These are phyloP conservation scores for Lycia hirtaria DNA, from an alignment of 2,888 invertebrate genomes.

Conservation along the genomic window DNA sequence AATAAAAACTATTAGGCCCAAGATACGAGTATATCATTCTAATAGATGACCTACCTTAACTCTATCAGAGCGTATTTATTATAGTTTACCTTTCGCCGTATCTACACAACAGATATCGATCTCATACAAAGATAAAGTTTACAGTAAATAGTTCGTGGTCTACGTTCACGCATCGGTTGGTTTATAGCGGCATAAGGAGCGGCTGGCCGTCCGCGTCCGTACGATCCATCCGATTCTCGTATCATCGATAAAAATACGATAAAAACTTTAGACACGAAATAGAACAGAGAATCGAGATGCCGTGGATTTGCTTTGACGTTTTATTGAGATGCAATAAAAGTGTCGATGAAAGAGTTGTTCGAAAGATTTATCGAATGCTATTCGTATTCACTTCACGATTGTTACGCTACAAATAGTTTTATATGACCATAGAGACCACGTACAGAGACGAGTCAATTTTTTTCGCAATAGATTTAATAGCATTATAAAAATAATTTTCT, in stretches of 20 bases:
- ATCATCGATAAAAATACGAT: constrained; percentile 48
- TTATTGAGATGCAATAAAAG: constrained; percentile 34
- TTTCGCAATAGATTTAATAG: constrained; percentile 9
- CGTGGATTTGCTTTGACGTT: constrained; percentile 32
- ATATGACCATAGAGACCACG: neutral
- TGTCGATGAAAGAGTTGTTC: constrained; percentile 26
- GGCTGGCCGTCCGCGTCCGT: constrained; percentile 51
- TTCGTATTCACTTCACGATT: constrained; percentile 15
- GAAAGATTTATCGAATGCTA: constrained; percentile 33
- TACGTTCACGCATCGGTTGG: constrained; percentile 56
- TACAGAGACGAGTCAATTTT: constrained; percentile 1
- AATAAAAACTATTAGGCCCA: too few species aligned
- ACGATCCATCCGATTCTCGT: constrained; percentile 49
- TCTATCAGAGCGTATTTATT: too few species aligned
- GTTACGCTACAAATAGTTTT: constrained; percentile 16
- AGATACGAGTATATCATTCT: too few species aligned
- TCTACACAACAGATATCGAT: constrained; percentile 35
- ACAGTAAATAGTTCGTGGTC: constrained; percentile 51
- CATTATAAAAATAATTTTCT: constrained; percentile 1
- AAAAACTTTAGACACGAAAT: constrained; percentile 46
- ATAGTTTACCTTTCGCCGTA: constrained; percentile 27
- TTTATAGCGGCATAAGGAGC: constrained; percentile 55
- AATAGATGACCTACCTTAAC: too few species aligned
- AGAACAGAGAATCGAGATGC: constrained; percentile 40
- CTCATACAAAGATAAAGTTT: constrained; percentile 45